phyloP scores from a whole-genome alignment of 2,888 invertebrate species.

The Andrena bicolor region DNA sequence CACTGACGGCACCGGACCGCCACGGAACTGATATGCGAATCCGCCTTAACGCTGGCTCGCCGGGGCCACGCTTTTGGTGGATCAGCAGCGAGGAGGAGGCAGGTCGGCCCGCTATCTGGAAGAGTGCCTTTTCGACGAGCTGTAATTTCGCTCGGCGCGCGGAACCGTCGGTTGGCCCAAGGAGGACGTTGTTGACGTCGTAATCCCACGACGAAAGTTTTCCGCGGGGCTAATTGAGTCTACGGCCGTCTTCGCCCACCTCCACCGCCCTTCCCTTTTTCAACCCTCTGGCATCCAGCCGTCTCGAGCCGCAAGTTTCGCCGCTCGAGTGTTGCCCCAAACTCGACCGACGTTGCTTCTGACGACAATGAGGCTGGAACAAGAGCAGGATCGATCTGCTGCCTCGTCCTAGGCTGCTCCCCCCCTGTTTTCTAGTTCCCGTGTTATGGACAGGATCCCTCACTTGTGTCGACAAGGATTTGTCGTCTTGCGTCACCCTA shows the following conservation, averaged over 20 bases:
- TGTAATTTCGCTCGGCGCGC: conserved; percentile 60
- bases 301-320: conserved; percentile 66
- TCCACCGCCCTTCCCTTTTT: conserved; percentile 2
- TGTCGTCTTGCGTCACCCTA: too few species aligned
- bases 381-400: conserved; percentile 56
- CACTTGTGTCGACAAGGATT: too few species aligned
- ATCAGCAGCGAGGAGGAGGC: conserved; percentile 24
- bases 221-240: conserved; percentile 78
- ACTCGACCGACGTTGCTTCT: conserved; percentile 49
- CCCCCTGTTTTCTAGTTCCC: not conserved
- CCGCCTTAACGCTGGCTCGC: conserved; percentile 9
- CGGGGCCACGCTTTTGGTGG: conserved; percentile 29
- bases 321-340: conserved; percentile 54
- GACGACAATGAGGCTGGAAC: conserved; percentile 54
- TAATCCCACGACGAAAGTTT: conserved; percentile 77
- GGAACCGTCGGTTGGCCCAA: conserved; percentile 56
- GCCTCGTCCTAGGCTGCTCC: not conserved
- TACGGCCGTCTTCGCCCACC: conserved; percentile 42
- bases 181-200: conserved; percentile 77
- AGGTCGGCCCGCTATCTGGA: conserved; percentile 44
- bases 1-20: too few species aligned
- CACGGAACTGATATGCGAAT: too few species aligned
- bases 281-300: conserved; percentile 14
- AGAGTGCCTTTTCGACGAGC: conserved; percentile 67
- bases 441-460: too few species aligned